Conservation (phyloP, 2,888 invertebrate species). For the Fragum fragum region DNA sequence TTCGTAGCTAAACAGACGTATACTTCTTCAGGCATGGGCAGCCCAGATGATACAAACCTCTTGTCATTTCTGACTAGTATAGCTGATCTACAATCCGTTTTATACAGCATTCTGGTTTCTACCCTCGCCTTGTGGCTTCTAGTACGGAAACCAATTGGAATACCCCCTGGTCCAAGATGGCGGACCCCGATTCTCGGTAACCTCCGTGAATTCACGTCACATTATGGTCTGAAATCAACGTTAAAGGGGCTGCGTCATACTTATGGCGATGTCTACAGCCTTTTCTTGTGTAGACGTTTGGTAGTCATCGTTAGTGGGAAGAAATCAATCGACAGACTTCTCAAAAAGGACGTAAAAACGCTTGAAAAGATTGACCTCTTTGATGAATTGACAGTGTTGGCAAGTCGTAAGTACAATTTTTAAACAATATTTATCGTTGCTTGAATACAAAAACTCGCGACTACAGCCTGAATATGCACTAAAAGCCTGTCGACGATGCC, state of each 20-base stretch:
- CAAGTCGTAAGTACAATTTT: no score
- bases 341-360: constrained; percentile 3
- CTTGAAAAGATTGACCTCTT: background rate
- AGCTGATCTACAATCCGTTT: background rate
- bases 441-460: no score
- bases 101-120: background rate
- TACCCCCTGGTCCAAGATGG: constrained; percentile 34
- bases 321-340: constrained; percentile 16
- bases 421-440: no score
- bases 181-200: constrained; percentile 33
- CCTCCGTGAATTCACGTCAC: constrained; percentile 20
- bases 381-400: background rate
- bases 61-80: background rate
- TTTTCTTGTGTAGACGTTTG: constrained; percentile 34
- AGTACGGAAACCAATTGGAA: constrained; percentile 16
- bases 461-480: no score
- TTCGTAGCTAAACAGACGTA: no score
- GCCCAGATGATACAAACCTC: background rate
- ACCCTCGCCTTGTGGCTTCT: constrained; percentile 10
- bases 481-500: no score
- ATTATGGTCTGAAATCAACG: constrained; percentile 8
- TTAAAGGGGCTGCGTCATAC: constrained; percentile 10
- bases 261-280: constrained; percentile 40
- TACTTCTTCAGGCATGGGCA: no score
- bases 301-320: constrained; percentile 34